Conservation (phyloP, 2,888 invertebrate genomes). For the Oligia latruncula region DNA sequence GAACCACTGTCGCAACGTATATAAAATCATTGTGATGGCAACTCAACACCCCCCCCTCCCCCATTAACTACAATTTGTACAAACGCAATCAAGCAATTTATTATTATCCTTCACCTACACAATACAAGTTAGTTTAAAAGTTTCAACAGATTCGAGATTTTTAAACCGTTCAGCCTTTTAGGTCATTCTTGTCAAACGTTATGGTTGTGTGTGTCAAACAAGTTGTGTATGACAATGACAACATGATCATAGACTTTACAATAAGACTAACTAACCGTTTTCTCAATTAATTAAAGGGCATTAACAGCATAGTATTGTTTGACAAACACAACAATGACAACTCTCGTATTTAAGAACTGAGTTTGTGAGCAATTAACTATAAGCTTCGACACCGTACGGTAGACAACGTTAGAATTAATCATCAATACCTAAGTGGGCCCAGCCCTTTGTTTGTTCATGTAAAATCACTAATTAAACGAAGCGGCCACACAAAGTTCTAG, state of each 20-base stretch:
- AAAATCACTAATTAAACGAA: conserved; percentile 63
- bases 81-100: conserved; percentile 57
- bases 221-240: conserved; percentile 31
- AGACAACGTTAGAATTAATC: conserved; percentile 56
- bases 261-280: conserved; percentile 50
- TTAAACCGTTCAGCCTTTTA: conserved; percentile 65
- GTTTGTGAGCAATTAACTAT: conserved; percentile 61
- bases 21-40: conserved; percentile 63
- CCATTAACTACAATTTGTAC: conserved; percentile 66
- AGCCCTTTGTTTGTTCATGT: conserved; percentile 67
- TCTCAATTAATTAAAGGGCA: conserved; percentile 21
- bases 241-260: conserved; percentile 57
- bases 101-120: conserved; percentile 67
- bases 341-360: conserved; percentile 33
- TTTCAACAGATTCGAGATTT: conserved; percentile 65
- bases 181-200: conserved; percentile 34
- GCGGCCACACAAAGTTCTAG: conserved; percentile 22
- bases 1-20: conserved; percentile 56
- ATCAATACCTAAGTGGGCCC: conserved; percentile 67
- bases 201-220: conserved; percentile 26
- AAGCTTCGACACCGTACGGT: conserved; percentile 45
- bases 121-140: conserved; percentile 59
- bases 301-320: conserved; percentile 24
- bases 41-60: conserved; percentile 44
- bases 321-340: conserved; percentile 42